Evolutionary conservation across 2,113 vertebrate genomes (phyloP).

Genomic region (Mobula hypostoma): DNA sequence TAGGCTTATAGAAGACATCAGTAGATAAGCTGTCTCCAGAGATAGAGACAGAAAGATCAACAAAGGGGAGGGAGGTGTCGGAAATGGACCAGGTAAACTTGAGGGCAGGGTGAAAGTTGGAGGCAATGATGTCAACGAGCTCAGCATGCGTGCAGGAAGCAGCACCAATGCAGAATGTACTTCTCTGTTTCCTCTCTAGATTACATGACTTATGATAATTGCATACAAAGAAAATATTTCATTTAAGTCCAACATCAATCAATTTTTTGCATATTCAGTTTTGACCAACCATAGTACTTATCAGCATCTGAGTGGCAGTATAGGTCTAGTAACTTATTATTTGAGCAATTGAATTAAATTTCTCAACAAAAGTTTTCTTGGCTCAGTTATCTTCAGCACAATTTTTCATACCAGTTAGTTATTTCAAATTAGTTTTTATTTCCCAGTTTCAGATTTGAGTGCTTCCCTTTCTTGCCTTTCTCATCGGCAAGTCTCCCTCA

Average conservation of each 20-base stretch:
- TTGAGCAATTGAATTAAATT: background rate
- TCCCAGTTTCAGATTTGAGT: background rate
- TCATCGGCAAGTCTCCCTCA: background rate
- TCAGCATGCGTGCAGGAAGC: too few species aligned
- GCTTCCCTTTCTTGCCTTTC: background rate
- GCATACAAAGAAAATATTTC: background rate
- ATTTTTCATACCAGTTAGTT: background rate
- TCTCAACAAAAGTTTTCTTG: background rate
- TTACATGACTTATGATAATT: background rate
- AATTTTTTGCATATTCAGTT: background rate
- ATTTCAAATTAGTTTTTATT: background rate
- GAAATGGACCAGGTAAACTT: too few species aligned
- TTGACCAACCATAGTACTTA: background rate
- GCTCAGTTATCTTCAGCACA: background rate
- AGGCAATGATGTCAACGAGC: too few species aligned
- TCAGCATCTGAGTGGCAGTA: background rate
- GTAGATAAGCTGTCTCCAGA: too few species aligned
- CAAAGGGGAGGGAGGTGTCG: too few species aligned
- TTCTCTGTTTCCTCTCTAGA: background rate
- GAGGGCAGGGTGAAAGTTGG: too few species aligned
- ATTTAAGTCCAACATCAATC: background rate
- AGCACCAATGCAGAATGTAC: too few species aligned
- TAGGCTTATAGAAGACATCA: too few species aligned
- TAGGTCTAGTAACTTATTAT: background rate
- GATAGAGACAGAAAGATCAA: too few species aligned